phyloP scores from a whole-genome alignment of 2,113 vertebrate species.

The Phoenicopterus ruber region DNA sequence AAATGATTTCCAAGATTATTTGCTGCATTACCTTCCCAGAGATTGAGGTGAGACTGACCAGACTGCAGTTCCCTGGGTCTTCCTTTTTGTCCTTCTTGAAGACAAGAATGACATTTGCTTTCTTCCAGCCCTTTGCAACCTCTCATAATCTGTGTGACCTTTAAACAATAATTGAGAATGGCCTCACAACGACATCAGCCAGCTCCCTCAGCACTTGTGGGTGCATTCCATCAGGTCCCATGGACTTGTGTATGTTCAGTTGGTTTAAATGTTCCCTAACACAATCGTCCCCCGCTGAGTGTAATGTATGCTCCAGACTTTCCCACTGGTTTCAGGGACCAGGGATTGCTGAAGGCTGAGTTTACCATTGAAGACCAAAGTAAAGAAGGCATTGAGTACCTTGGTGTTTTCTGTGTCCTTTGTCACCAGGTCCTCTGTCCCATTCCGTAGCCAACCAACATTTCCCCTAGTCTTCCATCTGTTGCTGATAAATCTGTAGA shows the following conservation, averaged over 20 bases:
- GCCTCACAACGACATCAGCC: background rate
- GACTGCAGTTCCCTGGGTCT: background rate
- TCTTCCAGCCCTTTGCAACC: background rate
- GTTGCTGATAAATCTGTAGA: background rate
- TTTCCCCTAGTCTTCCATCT: background rate
- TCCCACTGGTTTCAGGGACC: background rate
- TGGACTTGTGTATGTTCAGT: background rate
- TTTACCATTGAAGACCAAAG: background rate
- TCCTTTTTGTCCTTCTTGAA: background rate
- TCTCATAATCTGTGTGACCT: background rate
- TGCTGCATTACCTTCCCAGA: background rate
- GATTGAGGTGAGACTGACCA: background rate
- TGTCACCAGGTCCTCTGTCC: background rate
- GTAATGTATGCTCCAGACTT: background rate
- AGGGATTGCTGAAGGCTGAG: background rate
- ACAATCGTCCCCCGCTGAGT: background rate
- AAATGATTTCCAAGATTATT: background rate
- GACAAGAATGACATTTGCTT: background rate
- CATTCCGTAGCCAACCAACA: background rate
- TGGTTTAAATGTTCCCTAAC: background rate
- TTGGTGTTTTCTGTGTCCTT: background rate
- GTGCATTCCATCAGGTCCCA: background rate
- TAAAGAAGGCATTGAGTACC: background rate
- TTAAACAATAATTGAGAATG: background rate
- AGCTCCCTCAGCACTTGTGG: background rate